Evolutionary conservation across 2,888 invertebrate genomes (phyloP), one percentile per base, ranked within the genome.

Genomic region (Calameuta pallipes): DNA sequence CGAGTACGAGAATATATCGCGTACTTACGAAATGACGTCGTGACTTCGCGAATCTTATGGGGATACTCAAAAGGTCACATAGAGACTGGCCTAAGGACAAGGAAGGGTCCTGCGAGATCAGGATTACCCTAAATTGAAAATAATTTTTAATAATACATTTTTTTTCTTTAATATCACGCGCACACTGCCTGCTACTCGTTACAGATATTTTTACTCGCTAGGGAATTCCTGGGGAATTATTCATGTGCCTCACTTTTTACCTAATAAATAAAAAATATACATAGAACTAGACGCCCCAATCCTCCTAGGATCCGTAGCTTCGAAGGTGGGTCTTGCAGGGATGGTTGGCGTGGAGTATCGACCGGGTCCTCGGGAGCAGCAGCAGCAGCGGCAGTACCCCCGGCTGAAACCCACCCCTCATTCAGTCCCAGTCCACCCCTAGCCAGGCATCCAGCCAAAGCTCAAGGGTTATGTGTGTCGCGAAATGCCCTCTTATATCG

Each of bases 311-410:
- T n/a, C 15, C 36, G 76, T 35, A 37, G 76, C 70, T 70, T 70
- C 71, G 70, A 69, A 71, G 70, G 76, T 76, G 15, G 73, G 69
- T 41, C 73, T n/a, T 56, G 69, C 71, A 23, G 56, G 76, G 76
- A 73, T 76, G 73, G 76, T 41, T 56, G 69, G 69, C 71, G 77
- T 31, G 77, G 74, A 76, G 77, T 77, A 77, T 77, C 77, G 77
- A 77, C 77, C 77, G 74, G 74, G 77, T 73, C 69, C 23, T 56
- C 41, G 23, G 41, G 41, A 56, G 41, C 41, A 56, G 41, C 41
- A 37, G 37, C 37, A 37, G 37, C 37, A 56, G 41, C 15, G 15
- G 15, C 41, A 69, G 31, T 73, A 69, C 77, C 77, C 77, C 74
- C 74, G 77, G 77, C 73, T 35, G 56, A 68, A 74, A 74, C 68